Evolutionary conservation across 2,888 invertebrate genomes (phyloP), one percentile per base, ranked within the genome.

Genomic region (Eristalis pertinax): DNA sequence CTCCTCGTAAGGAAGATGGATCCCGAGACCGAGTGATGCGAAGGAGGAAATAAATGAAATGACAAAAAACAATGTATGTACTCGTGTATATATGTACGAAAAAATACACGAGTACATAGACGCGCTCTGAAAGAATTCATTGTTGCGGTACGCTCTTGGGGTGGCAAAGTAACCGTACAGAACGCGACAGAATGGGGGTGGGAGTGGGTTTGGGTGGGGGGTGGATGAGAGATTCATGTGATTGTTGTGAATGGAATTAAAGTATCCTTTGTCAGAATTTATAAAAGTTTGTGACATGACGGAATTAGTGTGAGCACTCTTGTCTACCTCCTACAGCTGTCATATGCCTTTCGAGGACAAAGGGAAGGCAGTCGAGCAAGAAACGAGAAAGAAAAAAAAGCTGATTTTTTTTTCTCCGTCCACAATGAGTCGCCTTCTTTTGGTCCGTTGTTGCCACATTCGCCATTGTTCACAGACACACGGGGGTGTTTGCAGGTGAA

Each of bases 231-330:
- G 50, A 38, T 38, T 38, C 35, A 68, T 76, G 82, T 43, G 69
- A 77, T 82, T 85, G 81, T 85, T 81, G 68, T 73, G 69, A 82
- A 81, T 82, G 69, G 73, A 77, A 77, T 85, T 82, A 81, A 64
- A 85, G 74, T 81, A 82, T 85, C 74, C 85, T 82, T 85, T 85
- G 81, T 82, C 85, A 77, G 77, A 85, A 74, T 77, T 77, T 74
- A 74, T 58, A 77, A 81, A 85, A 69, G 64, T 77, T 85, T 76
- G 43, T 85, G 85, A 81, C 81, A 77, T 85, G 81, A 81, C 77
- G 69, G 63, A 85, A 85, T 85, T 73, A 85, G 82, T 82, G 60
- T 74, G 77, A 82, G 85, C 58, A 69, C 81, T 81, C 77, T 56
- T 65, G 65, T 58, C 65, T 72, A 38, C 70, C 67, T 82, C 65